Evolutionary conservation across 2,888 invertebrate genomes (phyloP).

Genomic region (Parnassius orleans): DNA sequence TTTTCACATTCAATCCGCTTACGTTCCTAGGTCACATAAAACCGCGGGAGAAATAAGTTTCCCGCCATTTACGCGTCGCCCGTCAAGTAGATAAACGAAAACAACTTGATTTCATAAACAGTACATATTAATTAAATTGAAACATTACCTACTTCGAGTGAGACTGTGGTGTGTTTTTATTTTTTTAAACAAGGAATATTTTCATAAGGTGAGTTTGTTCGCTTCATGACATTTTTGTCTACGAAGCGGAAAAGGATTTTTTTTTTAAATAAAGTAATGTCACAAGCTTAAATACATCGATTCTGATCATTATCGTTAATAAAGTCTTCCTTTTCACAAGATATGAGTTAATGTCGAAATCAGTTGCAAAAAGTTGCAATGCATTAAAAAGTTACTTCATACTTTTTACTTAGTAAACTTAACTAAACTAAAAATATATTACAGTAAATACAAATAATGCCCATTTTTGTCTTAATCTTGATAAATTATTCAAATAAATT

Average conservation of each 20-base stretch:
- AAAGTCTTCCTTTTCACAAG: no score
- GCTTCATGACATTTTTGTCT: not conserved
- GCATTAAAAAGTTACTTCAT: no score
- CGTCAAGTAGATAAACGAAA: slow-evolving; percentile 13
- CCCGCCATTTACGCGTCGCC: slow-evolving; percentile 20
- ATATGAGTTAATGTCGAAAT: no score
- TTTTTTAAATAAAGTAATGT: not conserved
- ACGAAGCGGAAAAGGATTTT: not conserved
- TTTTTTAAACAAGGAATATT: slow-evolving; percentile 10
- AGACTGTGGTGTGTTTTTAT: slow-evolving; percentile 11
- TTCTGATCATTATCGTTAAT: no score
- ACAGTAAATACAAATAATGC: no score
- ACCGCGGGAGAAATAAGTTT: slow-evolving; percentile 8
- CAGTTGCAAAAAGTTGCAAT: no score
- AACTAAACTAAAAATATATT: no score
- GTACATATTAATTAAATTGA: not conserved
- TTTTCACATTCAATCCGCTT: slow-evolving; percentile 2
- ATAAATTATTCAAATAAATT: slow-evolving; percentile 3
- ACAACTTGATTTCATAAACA: slow-evolving; percentile 16
- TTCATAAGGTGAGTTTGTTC: slow-evolving; percentile 10
- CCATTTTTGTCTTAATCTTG: no score
- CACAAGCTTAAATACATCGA: no score
- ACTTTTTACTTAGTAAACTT: no score
- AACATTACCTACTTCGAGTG: slow-evolving; percentile 10
- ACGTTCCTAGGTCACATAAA: slow-evolving; percentile 22